Evolutionary conservation across 2,888 invertebrate genomes (phyloP).

Genomic region (Euzophera pinguis): DNA sequence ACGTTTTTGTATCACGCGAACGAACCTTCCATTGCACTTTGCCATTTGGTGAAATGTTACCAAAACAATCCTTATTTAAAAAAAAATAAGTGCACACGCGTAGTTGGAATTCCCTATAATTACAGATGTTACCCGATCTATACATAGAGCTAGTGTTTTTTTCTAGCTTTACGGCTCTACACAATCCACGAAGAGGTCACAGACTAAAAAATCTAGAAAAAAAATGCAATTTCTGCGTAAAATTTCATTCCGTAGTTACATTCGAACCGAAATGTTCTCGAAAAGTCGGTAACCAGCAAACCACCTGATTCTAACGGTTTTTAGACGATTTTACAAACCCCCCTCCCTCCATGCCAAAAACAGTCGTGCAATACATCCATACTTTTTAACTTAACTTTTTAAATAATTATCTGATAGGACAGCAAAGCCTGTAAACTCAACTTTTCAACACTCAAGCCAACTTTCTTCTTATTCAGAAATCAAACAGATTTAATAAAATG

Average conservation of each 20-base stretch:
- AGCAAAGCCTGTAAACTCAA: conserved; percentile 35
- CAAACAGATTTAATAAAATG: conserved; percentile 46
- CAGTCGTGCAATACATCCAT: conserved; percentile 13
- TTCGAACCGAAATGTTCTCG: conserved; percentile 21
- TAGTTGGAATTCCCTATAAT: conserved; percentile 15
- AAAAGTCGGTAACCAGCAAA: not conserved
- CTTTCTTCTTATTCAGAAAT: conserved; percentile 34
- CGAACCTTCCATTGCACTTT: too few species aligned
- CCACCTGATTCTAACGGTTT: not conserved
- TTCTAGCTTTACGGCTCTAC: not conserved
- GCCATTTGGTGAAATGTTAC: not conserved
- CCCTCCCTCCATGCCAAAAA: not conserved
- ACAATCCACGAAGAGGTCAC: conserved; percentile 38
- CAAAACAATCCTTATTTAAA: not conserved
- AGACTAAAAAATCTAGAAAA: conserved; percentile 27
- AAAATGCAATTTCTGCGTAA: conserved; percentile 23
- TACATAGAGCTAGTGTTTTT: not conserved
- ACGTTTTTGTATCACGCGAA: too few species aligned
- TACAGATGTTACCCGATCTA: conserved; percentile 19
- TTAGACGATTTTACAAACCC: not conserved
- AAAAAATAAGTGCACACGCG: conserved; percentile 8
- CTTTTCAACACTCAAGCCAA: conserved; percentile 38
- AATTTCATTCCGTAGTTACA: conserved; percentile 36
- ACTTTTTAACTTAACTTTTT: not conserved
- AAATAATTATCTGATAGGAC: conserved; percentile 17